phyloP scores from a whole-genome alignment of 1,140 invertebrate genomes.

The Diachasma alloeum region DNA sequence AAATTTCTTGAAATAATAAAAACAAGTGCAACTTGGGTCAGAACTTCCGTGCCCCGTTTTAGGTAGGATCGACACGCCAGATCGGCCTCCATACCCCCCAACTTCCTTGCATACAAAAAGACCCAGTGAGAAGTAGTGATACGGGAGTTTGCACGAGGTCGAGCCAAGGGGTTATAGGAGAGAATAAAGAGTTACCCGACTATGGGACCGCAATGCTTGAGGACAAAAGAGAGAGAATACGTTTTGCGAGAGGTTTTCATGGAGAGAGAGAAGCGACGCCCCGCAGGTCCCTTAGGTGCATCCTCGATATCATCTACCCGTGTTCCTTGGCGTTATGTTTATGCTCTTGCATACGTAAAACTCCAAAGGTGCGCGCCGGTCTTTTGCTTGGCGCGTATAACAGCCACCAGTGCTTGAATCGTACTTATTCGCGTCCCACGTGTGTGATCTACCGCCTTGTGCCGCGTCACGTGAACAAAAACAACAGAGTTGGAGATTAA shows the following conservation, averaged over 20 bases:
- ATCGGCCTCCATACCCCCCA: constrained; percentile 26
- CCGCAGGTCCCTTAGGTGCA: constrained; percentile 56
- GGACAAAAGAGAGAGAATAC: constrained; percentile 48
- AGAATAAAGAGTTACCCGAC: constrained; percentile 9
- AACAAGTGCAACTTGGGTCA: background rate
- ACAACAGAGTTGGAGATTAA: background rate
- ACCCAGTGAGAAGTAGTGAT: constrained; percentile 28
- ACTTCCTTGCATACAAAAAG: background rate
- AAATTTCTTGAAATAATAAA: background rate
- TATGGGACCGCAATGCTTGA: constrained; percentile 34
- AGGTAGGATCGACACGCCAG: constrained; percentile 40
- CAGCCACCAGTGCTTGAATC: constrained; percentile 1
- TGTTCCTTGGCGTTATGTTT: constrained; percentile 63
- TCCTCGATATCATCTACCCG: constrained; percentile 60
- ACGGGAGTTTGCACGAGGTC: constrained; percentile 40
- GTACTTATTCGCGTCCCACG: constrained; percentile 6
- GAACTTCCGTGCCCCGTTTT: background rate
- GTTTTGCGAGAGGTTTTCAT: constrained; percentile 6
- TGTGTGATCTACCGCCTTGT: constrained; percentile 36
- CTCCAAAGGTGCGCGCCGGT: constrained; percentile 26
- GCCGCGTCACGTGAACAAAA: constrained; percentile 35
- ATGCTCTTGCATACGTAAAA: constrained; percentile 52
- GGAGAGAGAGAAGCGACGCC: constrained; percentile 40
- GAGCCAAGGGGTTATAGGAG: constrained; percentile 14
- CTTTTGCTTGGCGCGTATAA: constrained; percentile 30